These are phyloP conservation scores for Osmoderma eremita DNA, from an alignment of 2,888 invertebrate genomes.

Conservation along the genomic window DNA sequence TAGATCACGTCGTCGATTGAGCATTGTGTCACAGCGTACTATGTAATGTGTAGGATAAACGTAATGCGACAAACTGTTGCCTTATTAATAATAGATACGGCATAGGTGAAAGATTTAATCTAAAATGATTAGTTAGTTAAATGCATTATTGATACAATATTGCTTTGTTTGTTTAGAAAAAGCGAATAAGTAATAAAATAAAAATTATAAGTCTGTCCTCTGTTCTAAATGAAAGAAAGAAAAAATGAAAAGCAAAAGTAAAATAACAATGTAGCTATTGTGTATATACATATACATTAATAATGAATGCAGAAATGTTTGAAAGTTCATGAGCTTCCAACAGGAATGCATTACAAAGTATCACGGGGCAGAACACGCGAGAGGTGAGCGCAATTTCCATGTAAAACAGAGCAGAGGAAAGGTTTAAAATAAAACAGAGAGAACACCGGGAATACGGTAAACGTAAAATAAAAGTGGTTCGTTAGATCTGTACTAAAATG, in stretches of 20 bases:
- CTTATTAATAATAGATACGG: no score
- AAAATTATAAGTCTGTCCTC: no score
- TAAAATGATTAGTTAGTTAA: no score
- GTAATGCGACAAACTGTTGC: no score
- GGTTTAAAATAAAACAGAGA: conserved; percentile 41
- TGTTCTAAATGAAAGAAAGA: no score
- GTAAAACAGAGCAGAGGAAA: conserved; percentile 38
- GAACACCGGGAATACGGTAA: conserved; percentile 42
- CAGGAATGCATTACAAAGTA: conserved; percentile 15
- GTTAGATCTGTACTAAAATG: conserved; percentile 54
- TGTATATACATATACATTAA: neutral
- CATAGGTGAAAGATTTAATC: no score
- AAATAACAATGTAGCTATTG: neutral
- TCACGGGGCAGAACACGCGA: conserved; percentile 6
- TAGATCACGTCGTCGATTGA: no score
- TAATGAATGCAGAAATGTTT: neutral
- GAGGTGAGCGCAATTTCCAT: conserved; percentile 28
- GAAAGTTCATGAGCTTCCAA: conserved; percentile 15
- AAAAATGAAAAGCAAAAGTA: neutral
- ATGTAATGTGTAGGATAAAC: no score
- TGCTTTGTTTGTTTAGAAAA: no score
- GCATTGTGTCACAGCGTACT: no score
- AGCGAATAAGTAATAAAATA: no score
- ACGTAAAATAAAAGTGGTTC: conserved; percentile 49
- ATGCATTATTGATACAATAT: no score